Percentiles rank a stretch among this genome's conserved stretches.
Evolutionary conservation across 1,140 invertebrate species (phyloP).

Genomic region (Drosophila jambulina): DNA sequence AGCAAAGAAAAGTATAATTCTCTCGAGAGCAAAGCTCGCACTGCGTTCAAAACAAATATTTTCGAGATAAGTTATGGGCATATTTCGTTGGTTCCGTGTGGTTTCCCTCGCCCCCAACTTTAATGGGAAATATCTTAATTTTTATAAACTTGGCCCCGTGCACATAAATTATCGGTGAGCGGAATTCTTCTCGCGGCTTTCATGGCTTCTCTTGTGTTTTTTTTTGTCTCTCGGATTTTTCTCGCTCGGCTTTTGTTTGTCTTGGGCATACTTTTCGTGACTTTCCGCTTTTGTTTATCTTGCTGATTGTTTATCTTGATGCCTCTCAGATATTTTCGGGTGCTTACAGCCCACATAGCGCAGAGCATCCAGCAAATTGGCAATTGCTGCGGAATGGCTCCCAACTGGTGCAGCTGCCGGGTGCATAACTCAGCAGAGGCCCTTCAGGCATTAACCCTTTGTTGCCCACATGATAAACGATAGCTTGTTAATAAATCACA

Average conservation of each 20-base stretch:
- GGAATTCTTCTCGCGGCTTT: slow-evolving; percentile 42
- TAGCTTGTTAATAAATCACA: slow-evolving; percentile 80
- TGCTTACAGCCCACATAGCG: slow-evolving; percentile 2
- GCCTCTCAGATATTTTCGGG: slow-evolving; percentile 49
- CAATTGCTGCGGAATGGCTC: slow-evolving; percentile 40
- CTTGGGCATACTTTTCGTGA: slow-evolving; percentile 55
- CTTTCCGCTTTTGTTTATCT: slow-evolving; percentile 53
- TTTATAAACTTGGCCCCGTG: slow-evolving; percentile 58
- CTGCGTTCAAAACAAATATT: slow-evolving; percentile 52
- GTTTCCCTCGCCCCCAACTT: slow-evolving; percentile 14
- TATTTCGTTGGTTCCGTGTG: slow-evolving; percentile 46
- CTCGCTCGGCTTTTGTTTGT: slow-evolving; percentile 31
- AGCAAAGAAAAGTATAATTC: slow-evolving; percentile 19
- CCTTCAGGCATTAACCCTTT: slow-evolving; percentile 65
- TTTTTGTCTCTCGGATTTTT: slow-evolving; percentile 10
- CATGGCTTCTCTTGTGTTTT: background rate
- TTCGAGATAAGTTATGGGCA: slow-evolving; percentile 65
- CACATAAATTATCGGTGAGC: slow-evolving; percentile 48
- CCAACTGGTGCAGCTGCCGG: slow-evolving; percentile 31
- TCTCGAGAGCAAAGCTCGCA: slow-evolving; percentile 17
- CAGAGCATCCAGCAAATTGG: slow-evolving; percentile 42
- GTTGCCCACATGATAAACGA: slow-evolving; percentile 79
- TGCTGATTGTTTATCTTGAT: slow-evolving; percentile 51
- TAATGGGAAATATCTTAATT: slow-evolving; percentile 69
- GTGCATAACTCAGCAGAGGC: slow-evolving; percentile 38